A percentile compares a stretch with the other conserved stretches of the same genome.
These are phyloP conservation scores for Anagyrus pseudococci DNA, from an alignment of 2,888 invertebrate genomes.

Conservation along the genomic window DNA sequence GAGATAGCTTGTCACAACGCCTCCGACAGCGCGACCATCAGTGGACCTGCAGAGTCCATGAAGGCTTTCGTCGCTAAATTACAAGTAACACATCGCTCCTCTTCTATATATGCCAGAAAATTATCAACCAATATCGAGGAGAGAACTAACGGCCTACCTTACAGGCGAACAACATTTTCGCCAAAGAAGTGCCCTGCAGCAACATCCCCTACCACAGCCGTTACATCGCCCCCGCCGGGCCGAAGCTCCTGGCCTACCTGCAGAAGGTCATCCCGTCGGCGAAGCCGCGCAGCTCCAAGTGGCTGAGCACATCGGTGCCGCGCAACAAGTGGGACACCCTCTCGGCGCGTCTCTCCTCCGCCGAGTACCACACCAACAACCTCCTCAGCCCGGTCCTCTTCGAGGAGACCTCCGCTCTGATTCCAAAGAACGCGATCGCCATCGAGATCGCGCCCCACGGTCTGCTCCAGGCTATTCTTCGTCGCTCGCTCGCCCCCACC, in stretches of 20 bases:
- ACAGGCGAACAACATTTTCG: constrained; percentile 77
- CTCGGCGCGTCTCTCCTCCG: constrained; percentile 73
- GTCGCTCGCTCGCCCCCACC: constrained; percentile 75
- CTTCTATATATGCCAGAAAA: too few species aligned
- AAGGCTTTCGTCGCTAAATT: constrained; percentile 71
- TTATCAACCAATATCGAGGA: too few species aligned
- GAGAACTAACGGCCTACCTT: too few species aligned
- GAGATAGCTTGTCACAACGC: constrained; percentile 90
- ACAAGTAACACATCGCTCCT: too few species aligned
- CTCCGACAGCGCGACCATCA: constrained; percentile 86
- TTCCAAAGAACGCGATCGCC: constrained; percentile 82
- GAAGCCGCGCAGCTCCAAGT: constrained; percentile 73
- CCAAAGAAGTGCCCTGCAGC: constrained; percentile 82
- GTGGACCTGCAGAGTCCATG: constrained; percentile 79
- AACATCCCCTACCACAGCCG: constrained; percentile 91
- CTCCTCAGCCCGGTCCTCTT: constrained; percentile 74
- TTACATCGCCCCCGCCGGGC: constrained; percentile 78
- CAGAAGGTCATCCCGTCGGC: constrained; percentile 71
- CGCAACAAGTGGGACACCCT: constrained; percentile 73
- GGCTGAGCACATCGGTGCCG: constrained; percentile 88
- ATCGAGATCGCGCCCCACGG: constrained; percentile 93
- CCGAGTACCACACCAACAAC: constrained; percentile 90
- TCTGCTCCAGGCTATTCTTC: constrained; percentile 84
- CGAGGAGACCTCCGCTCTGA: constrained; percentile 80
- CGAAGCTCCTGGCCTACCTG: constrained; percentile 71